phyloP scores from a whole-genome alignment of 2,797 vertebrate species.

The Rhodeus uyekii region DNA sequence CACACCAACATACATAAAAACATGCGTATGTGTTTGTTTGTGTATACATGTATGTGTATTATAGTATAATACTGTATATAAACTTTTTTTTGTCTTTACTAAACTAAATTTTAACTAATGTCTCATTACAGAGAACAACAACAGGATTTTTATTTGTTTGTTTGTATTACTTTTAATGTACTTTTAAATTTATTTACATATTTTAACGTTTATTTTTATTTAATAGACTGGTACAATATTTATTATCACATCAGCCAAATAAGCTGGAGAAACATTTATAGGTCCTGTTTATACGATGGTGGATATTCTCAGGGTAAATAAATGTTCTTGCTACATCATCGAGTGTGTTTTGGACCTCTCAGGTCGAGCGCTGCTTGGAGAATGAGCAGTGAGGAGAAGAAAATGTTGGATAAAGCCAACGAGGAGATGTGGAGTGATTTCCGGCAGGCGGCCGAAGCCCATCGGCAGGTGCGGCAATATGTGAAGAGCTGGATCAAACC shows the following conservation, averaged over 20 bases:
- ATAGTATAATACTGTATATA: no score
- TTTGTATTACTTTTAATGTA: neutral
- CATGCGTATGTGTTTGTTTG: no score
- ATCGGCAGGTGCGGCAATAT: conserved; percentile 94
- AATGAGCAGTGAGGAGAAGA: conserved; percentile 92
- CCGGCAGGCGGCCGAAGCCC: conserved; percentile 95
- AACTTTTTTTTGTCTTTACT: no score
- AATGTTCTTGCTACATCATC: neutral
- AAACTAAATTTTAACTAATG: neutral
- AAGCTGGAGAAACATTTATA: neutral
- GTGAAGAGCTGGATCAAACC: conserved; percentile 97
- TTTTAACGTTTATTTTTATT: neutral
- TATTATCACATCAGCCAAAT: neutral
- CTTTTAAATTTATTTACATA: neutral
- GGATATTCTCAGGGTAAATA: neutral
- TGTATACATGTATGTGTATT: no score
- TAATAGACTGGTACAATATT: neutral
- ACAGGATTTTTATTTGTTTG: neutral
- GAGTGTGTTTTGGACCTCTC: conserved; percentile 17
- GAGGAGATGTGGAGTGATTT: conserved; percentile 99
- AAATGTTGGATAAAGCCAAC: conserved; percentile 88
- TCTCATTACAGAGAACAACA: neutral
- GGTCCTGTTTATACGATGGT: neutral
- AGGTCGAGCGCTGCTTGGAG: conserved; percentile 94
- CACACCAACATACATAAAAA: no score